These are phyloP conservation scores for Patiria miniata DNA, from an alignment of 35 echinoderm and acorn worm genomes.

Conservation along the genomic window DNA sequence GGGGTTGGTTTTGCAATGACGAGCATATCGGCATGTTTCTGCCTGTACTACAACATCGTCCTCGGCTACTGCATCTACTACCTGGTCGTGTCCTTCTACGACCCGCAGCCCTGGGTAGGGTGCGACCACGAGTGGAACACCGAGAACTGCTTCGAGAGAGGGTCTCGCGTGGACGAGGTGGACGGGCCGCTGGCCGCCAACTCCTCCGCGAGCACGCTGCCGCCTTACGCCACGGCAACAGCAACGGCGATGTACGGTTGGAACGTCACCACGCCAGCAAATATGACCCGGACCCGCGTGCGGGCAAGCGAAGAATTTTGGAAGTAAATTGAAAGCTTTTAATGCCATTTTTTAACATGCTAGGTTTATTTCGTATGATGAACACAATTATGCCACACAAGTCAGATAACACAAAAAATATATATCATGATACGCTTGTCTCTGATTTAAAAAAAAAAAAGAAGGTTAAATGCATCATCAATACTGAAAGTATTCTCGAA, in stretches of 20 bases:
- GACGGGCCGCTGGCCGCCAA: not conserved
- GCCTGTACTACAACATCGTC: conserved; percentile 91
- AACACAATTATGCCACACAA: too few species aligned
- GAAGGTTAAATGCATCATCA: too few species aligned
- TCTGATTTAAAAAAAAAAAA: too few species aligned
- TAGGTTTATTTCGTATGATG: not conserved
- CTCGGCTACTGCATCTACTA: conserved; percentile 83
- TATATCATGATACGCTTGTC: too few species aligned
- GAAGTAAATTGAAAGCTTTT: conserved; percentile 55
- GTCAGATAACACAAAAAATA: not conserved
- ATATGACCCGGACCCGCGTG: not conserved
- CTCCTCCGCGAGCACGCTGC: not conserved
- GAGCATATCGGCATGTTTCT: conserved; percentile 61
- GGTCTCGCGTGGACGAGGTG: not conserved
- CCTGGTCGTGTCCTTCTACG: conserved; percentile 69
- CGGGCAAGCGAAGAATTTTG: conserved; percentile 86
- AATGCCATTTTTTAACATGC: not conserved
- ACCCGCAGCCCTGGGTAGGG: conserved; percentile 63
- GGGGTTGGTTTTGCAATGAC: conserved; percentile 73
- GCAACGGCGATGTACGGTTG: not conserved
- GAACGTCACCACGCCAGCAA: not conserved
- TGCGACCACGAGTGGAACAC: conserved; percentile 75
- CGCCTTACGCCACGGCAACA: not conserved
- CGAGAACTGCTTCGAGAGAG: conserved; percentile 47
- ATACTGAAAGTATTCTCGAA: too few species aligned